Base-by-base conservation (phyloP, 2,888 invertebrate species). In the Lasioglossum marginatum region DNA sequence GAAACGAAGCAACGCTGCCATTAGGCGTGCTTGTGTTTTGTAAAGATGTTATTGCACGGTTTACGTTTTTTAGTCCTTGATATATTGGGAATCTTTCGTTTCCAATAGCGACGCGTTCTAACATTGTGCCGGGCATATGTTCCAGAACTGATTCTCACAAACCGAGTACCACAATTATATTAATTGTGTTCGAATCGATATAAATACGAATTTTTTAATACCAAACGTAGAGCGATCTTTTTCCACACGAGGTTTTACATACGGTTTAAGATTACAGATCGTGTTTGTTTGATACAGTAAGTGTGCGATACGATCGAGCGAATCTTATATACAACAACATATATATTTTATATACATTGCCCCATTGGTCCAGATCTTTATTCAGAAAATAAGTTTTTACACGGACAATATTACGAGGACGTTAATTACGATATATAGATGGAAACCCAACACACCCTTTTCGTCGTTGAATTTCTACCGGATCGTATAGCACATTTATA, bases 21-120 rank as follows among this genome's bases (percentile, higher is more conserved):
- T 57, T 63, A 43, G 43, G 43, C 81, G 82, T 86, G 84, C 77
- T 88, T 83, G 45, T 83, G 60, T 87, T 87, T 87, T 87, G 89
- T 90, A 88, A 92, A 91, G 91, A 90, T 88, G 85, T 88, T 90
- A 92, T 92, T 90, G 91, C 92, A 92, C 85, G 91, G 82, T 86
- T 80, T 76, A 68, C 74, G 70, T 75, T 70, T 70, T 80, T 80
- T 74, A 76, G 68, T 77, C 81, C 70, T 82, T 72, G 73, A 71
- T 57, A 71, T 57, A 23, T 81, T 79, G 73, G 71, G 80, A 73
- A 79, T 70, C 57, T 70, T 45, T 45, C 71, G 81, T 85, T 83
- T 88, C 77, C 85, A 76, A 84, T 63, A 81, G 40, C 72, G 77
- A 79, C 14, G 66, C 52, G 74, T 79, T 82, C n/a, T 81, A 88